Evolutionary conservation across 2,797 vertebrate genomes (phyloP), one percentile per base, ranked within the genome.

Genomic region (Clarias platycephalus): DNA sequence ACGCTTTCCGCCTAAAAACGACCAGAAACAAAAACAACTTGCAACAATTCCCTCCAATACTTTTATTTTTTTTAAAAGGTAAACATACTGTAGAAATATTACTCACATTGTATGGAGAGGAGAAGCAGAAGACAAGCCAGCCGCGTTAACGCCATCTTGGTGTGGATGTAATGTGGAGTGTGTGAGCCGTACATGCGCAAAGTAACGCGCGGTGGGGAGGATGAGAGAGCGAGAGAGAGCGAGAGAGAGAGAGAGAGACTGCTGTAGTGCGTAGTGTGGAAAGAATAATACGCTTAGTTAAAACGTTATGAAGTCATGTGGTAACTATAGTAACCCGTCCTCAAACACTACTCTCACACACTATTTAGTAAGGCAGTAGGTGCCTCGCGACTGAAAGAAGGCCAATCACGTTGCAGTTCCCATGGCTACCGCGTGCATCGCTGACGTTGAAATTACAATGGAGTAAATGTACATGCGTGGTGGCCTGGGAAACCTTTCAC

Each of bases 121-220:
- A 96, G 94, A 91, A 93, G 90, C 92, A 95, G 92, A 89, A 94
- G 90, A 74, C 91, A 93, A 92, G 88, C 89, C 92, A 95, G 92
- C 91, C 93, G 93, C 92, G 93, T 91, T 94, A 91, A 94, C 95
- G 95, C 95, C 95, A 96, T 96, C 94, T 95, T 96, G 94, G 93
- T 94, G 92, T 93, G 91, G 93, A 92, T 91, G 94, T 91, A 92
- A 90, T 91, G 93, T 89, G 93, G 87, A 67, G 84, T 92, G 83
- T 89, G 60, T 89, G 60, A 91, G 88, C 83, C 81, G 95, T 92
- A 91, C 95, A 95, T 95, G 94, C 95, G 94, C 94, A 95, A 93
- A 95, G 92, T 94, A 86, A 92, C 90, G 90, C 2, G 28, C 74
- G 34, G 74, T 34, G 55, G 89, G 89, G 89, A 92, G 91, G 93